A percentile compares a stretch with the other conserved stretches of the same genome.
Evolutionary conservation across 1,140 invertebrate genomes (phyloP).

Genomic region (Oedothorax gibbosus): DNA sequence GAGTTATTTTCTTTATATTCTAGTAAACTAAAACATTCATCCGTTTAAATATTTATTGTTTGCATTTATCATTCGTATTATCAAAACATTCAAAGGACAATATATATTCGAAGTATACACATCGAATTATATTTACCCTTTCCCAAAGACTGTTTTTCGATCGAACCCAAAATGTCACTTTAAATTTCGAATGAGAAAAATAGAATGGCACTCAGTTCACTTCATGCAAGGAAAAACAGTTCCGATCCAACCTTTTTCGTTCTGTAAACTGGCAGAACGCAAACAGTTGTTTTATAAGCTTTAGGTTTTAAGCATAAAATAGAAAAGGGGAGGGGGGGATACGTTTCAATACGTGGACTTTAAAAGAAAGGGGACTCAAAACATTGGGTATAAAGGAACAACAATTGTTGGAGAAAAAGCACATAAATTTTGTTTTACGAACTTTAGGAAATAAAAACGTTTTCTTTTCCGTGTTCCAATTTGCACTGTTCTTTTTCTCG

Average conservation of each 20-base stretch:
- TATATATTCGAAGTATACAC: too few relatives aligned
- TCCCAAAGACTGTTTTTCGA: background rate
- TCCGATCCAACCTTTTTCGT: background rate
- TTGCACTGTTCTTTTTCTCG: background rate
- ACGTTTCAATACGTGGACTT: background rate
- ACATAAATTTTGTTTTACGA: conserved; percentile 13
- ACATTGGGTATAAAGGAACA: background rate
- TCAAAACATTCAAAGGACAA: too few relatives aligned
- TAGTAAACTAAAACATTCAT: too few relatives aligned
- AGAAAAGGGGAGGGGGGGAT: conserved; percentile 3
- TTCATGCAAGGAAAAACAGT: background rate
- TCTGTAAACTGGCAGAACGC: conserved; percentile 9
- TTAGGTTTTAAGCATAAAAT: background rate
- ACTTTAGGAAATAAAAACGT: conserved; percentile 21
- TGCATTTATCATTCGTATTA: too few relatives aligned
- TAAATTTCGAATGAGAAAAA: background rate
- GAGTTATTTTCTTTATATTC: too few relatives aligned
- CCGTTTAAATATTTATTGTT: too few relatives aligned
- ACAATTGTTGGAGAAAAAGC: conserved; percentile 11
- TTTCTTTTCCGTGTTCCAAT: conserved; percentile 22
- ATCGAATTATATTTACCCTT: too few relatives aligned
- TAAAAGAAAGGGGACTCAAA: conserved; percentile 3
- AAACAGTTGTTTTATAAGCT: conserved; percentile 7
- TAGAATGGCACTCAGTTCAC: background rate
- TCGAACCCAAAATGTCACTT: background rate